Evolutionary conservation across 2,113 vertebrate genomes (phyloP).

Genomic region (Lophotis ruficrista): DNA sequence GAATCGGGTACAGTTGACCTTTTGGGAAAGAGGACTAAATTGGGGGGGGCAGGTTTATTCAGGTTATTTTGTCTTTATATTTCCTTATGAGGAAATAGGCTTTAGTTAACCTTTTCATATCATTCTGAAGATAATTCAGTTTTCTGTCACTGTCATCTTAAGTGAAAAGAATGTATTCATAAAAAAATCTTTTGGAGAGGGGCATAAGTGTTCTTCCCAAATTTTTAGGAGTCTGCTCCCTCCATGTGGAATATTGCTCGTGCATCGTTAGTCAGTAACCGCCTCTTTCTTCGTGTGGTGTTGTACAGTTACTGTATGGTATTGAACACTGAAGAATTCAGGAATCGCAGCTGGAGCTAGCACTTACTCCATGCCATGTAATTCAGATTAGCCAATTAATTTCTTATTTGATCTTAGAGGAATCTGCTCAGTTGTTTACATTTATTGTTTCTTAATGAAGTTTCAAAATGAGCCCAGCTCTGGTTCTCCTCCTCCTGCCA

Average conservation of each 20-base stretch:
- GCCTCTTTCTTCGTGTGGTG: neutral
- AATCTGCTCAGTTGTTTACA: slow-evolving; percentile 40
- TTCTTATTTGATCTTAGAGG: neutral
- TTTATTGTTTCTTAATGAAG: slow-evolving; percentile 44
- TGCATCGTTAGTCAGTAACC: neutral
- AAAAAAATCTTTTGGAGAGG: neutral
- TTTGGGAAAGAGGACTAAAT: neutral
- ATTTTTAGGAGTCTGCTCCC: neutral
- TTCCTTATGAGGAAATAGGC: slow-evolving; percentile 9
- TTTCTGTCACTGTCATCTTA: neutral
- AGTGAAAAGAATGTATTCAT: slow-evolving; percentile 47
- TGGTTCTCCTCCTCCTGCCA: slow-evolving; percentile 57
- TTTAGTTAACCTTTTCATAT: slow-evolving; percentile 27
- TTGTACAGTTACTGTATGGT: neutral
- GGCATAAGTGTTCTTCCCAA: neutral
- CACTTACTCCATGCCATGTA: neutral
- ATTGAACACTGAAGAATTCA: neutral
- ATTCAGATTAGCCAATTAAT: neutral
- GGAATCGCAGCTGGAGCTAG: neutral
- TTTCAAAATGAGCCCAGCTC: slow-evolving; percentile 52
- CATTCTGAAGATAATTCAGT: neutral
- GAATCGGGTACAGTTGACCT: slow-evolving; percentile 9
- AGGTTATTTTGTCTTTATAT: slow-evolving; percentile 51
- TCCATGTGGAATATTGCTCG: neutral
- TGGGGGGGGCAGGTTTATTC: slow-evolving; percentile 32